Evolutionary conservation across 2,888 invertebrate genomes (phyloP).

Genomic region (Trissolcus japonicus): DNA sequence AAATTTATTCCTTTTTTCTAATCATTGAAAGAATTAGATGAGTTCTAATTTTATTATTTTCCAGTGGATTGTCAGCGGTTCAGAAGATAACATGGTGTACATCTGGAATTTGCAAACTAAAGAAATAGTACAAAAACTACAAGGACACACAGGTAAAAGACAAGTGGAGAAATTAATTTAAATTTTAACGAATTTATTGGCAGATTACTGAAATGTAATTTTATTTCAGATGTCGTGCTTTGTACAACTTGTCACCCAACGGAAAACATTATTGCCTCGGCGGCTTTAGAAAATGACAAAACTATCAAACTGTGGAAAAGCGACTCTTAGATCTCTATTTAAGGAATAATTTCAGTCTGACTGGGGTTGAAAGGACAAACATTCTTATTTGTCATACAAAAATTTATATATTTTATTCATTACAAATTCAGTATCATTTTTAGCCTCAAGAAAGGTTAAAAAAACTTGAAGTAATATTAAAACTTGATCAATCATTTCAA

Average conservation of each 20-base stretch:
- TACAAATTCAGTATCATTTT: no score
- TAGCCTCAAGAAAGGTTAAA: no score
- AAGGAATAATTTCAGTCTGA: no score
- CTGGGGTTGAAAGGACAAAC: no score
- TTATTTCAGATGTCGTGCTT: conserved; percentile 86
- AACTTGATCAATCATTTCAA: no score
- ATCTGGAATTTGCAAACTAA: conserved; percentile 99
- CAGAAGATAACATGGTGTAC: conserved; percentile 98
- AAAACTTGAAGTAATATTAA: no score
- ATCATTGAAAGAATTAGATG: background rate
- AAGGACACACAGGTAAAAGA: conserved; percentile 93
- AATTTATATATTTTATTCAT: no score
- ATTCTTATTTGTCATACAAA: no score
- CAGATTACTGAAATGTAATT: background rate
- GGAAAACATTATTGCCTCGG: conserved; percentile 99
- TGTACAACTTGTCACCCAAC: conserved; percentile 99
- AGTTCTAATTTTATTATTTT: conserved; percentile 60
- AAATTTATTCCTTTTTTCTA: background rate
- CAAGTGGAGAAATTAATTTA: background rate
- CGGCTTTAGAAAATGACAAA: conserved; percentile 98
- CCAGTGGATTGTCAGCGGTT: conserved; percentile 99
- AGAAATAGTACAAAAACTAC: conserved; percentile 98
- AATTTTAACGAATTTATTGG: background rate
- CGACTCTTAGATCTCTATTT: conserved; percentile 83
- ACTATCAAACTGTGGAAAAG: conserved; percentile 99